Evolutionary conservation across 1,140 invertebrate genomes (phyloP).

Genomic region (Agraylea sexmaculata): DNA sequence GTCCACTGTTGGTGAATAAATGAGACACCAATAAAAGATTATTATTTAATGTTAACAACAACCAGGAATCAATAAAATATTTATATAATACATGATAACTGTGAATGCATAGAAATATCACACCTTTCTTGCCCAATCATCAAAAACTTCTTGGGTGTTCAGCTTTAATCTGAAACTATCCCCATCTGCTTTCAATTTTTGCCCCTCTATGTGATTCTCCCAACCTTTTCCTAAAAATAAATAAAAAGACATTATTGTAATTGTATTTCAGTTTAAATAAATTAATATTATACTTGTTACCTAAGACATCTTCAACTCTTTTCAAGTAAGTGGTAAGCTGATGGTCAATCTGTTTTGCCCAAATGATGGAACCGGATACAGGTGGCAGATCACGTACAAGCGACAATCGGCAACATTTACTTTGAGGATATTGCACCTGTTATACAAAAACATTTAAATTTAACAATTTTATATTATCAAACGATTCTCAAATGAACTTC

Average conservation of each 20-base stretch:
- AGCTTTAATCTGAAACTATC: slow-evolving; percentile 94
- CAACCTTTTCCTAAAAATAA: slow-evolving; percentile 75
- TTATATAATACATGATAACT: background rate
- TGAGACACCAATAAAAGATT: no score
- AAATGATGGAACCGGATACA: slow-evolving; percentile 94
- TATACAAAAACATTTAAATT: background rate
- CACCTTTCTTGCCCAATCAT: slow-evolving; percentile 87
- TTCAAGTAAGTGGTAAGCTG: slow-evolving; percentile 95
- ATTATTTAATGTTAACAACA: no score
- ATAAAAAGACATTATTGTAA: slow-evolving; percentile 9
- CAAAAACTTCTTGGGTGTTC: slow-evolving; percentile 93
- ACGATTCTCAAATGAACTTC: background rate
- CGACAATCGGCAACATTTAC: slow-evolving; percentile 84
- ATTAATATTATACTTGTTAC: slow-evolving; percentile 31
- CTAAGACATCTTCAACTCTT: slow-evolving; percentile 93
- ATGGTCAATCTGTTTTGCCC: slow-evolving; percentile 97
- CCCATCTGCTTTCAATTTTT: slow-evolving; percentile 94
- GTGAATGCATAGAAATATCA: slow-evolving; percentile 2
- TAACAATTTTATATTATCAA: slow-evolving; percentile 3
- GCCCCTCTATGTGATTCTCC: slow-evolving; percentile 98
- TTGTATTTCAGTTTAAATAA: background rate
- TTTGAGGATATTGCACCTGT: slow-evolving; percentile 83
- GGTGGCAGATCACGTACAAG: slow-evolving; percentile 88
- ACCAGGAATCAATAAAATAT: no score
- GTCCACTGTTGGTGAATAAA: no score